Evolutionary conservation across 1,140 invertebrate genomes (phyloP).

Genomic region (Zaprionus camerounensis): DNA sequence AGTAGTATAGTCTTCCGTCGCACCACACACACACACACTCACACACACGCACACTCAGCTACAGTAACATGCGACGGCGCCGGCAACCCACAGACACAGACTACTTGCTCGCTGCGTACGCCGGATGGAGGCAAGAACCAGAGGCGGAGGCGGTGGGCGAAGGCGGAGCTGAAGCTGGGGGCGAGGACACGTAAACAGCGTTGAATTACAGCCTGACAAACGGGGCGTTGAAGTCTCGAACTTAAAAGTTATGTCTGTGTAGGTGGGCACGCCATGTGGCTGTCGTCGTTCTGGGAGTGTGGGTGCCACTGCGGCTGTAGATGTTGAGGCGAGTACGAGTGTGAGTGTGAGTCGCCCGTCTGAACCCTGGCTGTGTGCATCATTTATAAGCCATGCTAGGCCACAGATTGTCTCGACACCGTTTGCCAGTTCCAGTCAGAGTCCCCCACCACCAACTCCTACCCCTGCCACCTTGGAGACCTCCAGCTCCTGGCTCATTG

Average conservation of each 20-base stretch:
- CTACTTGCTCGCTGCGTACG: slow-evolving; percentile 42
- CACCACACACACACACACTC: slow-evolving; percentile 14
- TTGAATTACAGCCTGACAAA: slow-evolving; percentile 82
- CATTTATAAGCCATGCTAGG: slow-evolving; percentile 79
- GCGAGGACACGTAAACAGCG: slow-evolving; percentile 75
- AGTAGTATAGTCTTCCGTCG: slow-evolving; percentile 48
- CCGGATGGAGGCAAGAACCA: slow-evolving; percentile 15
- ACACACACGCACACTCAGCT: slow-evolving; percentile 24
- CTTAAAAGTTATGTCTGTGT: slow-evolving; percentile 70
- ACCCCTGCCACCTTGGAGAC: not conserved
- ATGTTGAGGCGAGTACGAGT: not conserved
- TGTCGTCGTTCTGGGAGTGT: slow-evolving; percentile 11
- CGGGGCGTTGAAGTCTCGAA: slow-evolving; percentile 81
- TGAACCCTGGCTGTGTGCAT: slow-evolving; percentile 65
- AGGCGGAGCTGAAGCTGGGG: slow-evolving; percentile 12
- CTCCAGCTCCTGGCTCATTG: not conserved
- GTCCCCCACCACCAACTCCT: slow-evolving; percentile 8
- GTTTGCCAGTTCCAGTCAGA: slow-evolving; percentile 16
- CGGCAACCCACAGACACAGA: slow-evolving; percentile 35
- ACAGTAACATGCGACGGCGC: slow-evolving; percentile 37
- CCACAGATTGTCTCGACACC: slow-evolving; percentile 78
- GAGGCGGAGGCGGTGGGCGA: not conserved
- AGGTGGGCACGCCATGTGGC: not conserved
- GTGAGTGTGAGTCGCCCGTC: slow-evolving; percentile 21
- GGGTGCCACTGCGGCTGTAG: slow-evolving; percentile 16